phyloP scores from a whole-genome alignment of 2,888 invertebrate species.

The Podotricha telesiphe region DNA sequence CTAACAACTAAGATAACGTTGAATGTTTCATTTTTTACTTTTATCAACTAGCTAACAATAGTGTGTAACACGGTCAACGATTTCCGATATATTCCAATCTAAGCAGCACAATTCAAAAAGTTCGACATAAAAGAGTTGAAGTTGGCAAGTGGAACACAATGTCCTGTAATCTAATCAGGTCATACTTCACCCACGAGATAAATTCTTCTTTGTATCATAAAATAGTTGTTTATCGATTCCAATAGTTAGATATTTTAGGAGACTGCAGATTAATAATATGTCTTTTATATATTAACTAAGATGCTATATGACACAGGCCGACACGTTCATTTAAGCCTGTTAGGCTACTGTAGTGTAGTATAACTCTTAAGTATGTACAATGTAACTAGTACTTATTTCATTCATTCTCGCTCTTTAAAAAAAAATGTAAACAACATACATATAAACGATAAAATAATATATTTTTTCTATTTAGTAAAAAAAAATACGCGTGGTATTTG shows the following conservation, averaged over 20 bases:
- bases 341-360: background rate
- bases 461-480: background rate
- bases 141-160: slow-evolving; percentile 70
- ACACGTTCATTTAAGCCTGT: background rate
- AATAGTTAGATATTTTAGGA: background rate
- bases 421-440: background rate
- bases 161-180: slow-evolving; percentile 70
- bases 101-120: slow-evolving; percentile 27
- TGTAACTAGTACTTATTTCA: background rate
- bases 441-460: background rate
- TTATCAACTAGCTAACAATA: slow-evolving; percentile 1
- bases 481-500: background rate
- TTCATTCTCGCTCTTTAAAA: background rate
- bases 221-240: slow-evolving; percentile 36
- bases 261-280: background rate
- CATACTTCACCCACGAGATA: slow-evolving; percentile 56
- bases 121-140: slow-evolving; percentile 34
- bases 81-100: slow-evolving; percentile 15
- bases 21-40: background rate
- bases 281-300: background rate
- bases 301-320: background rate
- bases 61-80: slow-evolving; percentile 10
- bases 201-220: slow-evolving; percentile 44
- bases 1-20: background rate
- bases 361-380: background rate